Evolutionary conservation across 2,888 invertebrate species (phyloP), one percentile per base, ranked within the genome.

Genomic region (Tetragonisca angustula): DNA sequence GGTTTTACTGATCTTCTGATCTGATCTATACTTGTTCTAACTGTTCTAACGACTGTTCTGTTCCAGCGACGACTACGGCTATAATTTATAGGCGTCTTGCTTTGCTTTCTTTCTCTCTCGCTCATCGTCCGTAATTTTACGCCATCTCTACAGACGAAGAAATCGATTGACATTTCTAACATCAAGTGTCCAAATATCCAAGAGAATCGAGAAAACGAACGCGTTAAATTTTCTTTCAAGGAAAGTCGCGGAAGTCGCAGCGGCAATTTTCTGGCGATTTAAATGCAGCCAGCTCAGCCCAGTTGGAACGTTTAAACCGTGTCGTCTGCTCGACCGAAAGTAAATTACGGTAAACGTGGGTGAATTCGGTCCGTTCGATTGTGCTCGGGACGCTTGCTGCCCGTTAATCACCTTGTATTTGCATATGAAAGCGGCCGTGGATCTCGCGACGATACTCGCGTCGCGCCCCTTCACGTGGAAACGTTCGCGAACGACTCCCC

Each of bases 301-400:
- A 27, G 79, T 79, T 54, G 82, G 79, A 87, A 81, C 84, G 78
- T 83, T 83, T 84, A 83, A 84, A 84, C 83, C 84, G 84, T 76
- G 72, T 52, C 83, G 76, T 72, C 72, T 76, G 62, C 52, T 62
- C 70, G 77, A 77, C 67, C 68, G 79, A 87, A 87, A 88, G 83
- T 88, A 87, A 88, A 88, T 88, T 85, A 83, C 79, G 85, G 87
- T 88, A 88, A 88, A 88, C 69, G 84, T 75, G 76, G 81, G 82
- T 88, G 85, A 88, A 88, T 88, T 88, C 81, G 76, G 70, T 50
- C 69, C 72, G 76, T 72, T 74, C 88, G 78, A 88, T 88, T 88
- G 88, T 88, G 54, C 88, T 50, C 43, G 43, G 68, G 69, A 19
- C 69, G 71, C 69, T 24, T 24, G 72, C 56, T 21, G 67, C 50